Evolutionary conservation across 2,888 invertebrate species (phyloP), one percentile per base, ranked within the genome.

Genomic region (Hemithea aestivaria): DNA sequence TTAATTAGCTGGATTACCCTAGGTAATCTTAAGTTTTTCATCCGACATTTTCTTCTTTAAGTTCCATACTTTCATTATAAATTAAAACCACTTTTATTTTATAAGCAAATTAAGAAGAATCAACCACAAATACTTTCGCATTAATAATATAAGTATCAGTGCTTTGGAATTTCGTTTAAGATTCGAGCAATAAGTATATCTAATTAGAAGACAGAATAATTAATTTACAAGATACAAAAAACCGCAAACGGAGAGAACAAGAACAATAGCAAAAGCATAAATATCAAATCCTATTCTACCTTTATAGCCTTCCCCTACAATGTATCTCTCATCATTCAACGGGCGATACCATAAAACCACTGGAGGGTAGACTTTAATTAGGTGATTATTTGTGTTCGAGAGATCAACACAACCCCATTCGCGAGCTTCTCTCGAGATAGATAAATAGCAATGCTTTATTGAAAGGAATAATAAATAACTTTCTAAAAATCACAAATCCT

Each of bases 321-420:
- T 37, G 25, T 27, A 39, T 46, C 38, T 47, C 36, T 32, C 33
- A 33, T 32, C 33, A 16, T 16, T 46, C 43, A 44, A 46, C 46
- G 42, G 34, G 35, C 40, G 37, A 49, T 53, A 44, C 56, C 58
- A 45, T 57, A 53, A 56, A 60, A 58, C 56, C 51, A 53, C 52
- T 45, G 46, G 44, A 48, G 43, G 47, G 48, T 47, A 46, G 53
- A 53, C 52, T 51, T 56, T 55, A 56, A 59, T 57, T 57, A 56
- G 50, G 43, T 50, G 53, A 55, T 55, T 55, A 58, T 52, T 53
- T 48, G 49, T 46, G 37, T 48, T 42, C 32, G 31, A 40, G 43
- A 48, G 45, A 49, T 40, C 30, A 27, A 30, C 40, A 30, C 8
- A 8, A 27, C 16, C 23, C 22, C 7, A 2, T 27, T 34, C 7